Percentiles rank a stretch among this genome's conserved stretches.
phyloP scores from a whole-genome alignment of 2,888 invertebrate species.

The Amblyjoppa fuscipennis region DNA sequence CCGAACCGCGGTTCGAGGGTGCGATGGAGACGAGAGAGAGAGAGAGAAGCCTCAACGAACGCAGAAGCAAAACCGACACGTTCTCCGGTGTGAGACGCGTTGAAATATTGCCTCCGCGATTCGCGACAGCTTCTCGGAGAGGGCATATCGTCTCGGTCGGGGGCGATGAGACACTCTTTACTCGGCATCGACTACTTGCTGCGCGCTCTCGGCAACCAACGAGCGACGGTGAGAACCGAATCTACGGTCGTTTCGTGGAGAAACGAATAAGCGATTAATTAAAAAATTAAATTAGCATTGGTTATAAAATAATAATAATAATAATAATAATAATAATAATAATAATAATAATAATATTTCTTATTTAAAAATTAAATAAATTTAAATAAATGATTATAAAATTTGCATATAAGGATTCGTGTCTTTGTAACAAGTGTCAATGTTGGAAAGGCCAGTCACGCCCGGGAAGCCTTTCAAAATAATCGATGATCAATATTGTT shows the following conservation, averaged over 20 bases:
- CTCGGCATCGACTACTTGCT: constrained; percentile 28
- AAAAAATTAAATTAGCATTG: not conserved
- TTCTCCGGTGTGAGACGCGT: constrained; percentile 65
- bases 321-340: too few species aligned
- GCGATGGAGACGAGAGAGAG: not conserved
- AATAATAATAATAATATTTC: too few species aligned
- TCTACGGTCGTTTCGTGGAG: not conserved
- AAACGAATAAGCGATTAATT: not conserved
- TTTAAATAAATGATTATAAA: too few species aligned
- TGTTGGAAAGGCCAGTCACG: not conserved
- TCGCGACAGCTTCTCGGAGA: constrained; percentile 79
- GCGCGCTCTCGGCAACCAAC: not conserved
- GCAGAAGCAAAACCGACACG: constrained; percentile 51
- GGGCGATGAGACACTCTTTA: constrained; percentile 48
- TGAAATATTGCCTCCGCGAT: constrained; percentile 83
- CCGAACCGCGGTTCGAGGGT: constrained; percentile 3
- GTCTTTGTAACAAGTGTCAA: too few species aligned
- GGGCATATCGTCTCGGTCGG: constrained; percentile 56
- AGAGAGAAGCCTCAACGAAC: not conserved
- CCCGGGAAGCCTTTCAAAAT: not conserved
- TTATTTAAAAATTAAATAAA: not conserved
- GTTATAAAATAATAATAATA: not conserved
- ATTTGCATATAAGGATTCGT: too few species aligned
- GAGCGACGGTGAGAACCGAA: not conserved
- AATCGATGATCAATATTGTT: not conserved